phyloP scores from a whole-genome alignment of 2,797 vertebrate genomes.

The Etheostoma nigrum region DNA sequence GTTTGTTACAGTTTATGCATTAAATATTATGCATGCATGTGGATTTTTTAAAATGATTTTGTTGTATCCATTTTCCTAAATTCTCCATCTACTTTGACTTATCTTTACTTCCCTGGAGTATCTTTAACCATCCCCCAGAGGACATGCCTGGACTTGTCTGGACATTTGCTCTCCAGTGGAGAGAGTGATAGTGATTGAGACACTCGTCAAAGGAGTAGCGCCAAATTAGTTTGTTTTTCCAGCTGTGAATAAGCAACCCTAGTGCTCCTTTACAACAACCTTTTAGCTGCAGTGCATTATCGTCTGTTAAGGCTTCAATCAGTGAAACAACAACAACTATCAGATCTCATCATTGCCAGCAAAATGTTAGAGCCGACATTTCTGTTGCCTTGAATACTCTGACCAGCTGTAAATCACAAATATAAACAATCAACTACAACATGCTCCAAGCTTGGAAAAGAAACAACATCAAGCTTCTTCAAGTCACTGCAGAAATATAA shows the following conservation, averaged over 20 bases:
- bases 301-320: not conserved
- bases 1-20: not conserved
- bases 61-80: constrained; percentile 8
- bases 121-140: constrained; percentile 1
- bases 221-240: constrained; percentile 20
- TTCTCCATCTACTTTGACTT: constrained; percentile 4
- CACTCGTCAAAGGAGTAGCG: not conserved
- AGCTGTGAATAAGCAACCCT: constrained; percentile 3
- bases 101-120: constrained; percentile 1
- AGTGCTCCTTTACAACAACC: constrained; percentile 6
- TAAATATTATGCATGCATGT: not conserved
- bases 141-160: constrained; percentile 38
- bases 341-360: not conserved
- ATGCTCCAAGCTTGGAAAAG: constrained; percentile 6
- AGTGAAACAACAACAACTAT: not conserved
- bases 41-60: not conserved
- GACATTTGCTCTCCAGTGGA: constrained; percentile 11
- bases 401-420: constrained; percentile 18
- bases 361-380: constrained; percentile 1
- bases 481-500: constrained; percentile 21
- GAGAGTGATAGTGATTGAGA: constrained; percentile 11
- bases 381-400: not conserved
- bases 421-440: constrained; percentile 10
- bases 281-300: not conserved
- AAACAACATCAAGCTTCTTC: not conserved